A percentile compares a stretch with the other conserved stretches of the same genome.
Evolutionary conservation across 1,140 invertebrate genomes (phyloP).

Genomic region (Penaeus indicus): DNA sequence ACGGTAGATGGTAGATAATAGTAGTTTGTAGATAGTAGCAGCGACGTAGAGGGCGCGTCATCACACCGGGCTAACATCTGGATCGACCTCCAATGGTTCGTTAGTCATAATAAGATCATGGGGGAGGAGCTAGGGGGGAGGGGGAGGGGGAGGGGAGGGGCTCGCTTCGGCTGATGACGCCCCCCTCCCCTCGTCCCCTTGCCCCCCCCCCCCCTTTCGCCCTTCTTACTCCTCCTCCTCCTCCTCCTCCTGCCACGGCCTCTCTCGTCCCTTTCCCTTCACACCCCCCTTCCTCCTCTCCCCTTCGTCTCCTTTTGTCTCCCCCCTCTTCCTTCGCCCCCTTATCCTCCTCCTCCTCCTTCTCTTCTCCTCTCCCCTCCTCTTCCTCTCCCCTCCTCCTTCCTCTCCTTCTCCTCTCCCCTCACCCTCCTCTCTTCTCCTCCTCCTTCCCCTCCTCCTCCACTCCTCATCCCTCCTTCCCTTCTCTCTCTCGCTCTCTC

Average conservation of each 20-base stretch:
- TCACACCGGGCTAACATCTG: constrained; percentile 33
- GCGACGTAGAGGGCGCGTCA: constrained; percentile 11
- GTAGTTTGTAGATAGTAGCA: not conserved
- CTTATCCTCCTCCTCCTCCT: not conserved
- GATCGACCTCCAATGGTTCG: constrained; percentile 51
- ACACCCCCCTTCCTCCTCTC: no score
- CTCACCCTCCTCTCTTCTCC: not conserved
- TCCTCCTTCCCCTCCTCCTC: constrained; percentile 11
- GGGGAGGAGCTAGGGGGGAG: not conserved
- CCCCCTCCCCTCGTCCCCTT: not conserved
- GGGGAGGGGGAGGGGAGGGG: constrained; percentile 8
- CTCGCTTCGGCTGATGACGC: constrained; percentile 32
- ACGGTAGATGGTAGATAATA: no score
- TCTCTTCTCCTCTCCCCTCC: not conserved
- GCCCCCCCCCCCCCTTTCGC: not conserved
- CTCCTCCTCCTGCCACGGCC: no score
- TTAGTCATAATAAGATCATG: constrained; percentile 47
- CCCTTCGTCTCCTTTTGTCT: no score
- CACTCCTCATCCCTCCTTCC: constrained; percentile 31
- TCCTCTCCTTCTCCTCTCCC: not conserved
- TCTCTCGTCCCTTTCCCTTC: no score
- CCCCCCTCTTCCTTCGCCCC: no score
- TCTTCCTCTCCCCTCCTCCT: not conserved
- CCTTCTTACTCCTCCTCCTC: not conserved
- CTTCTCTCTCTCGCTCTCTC: not conserved